Conservation (phyloP, 2,113 vertebrate species). For the Hylia prasina region DNA sequence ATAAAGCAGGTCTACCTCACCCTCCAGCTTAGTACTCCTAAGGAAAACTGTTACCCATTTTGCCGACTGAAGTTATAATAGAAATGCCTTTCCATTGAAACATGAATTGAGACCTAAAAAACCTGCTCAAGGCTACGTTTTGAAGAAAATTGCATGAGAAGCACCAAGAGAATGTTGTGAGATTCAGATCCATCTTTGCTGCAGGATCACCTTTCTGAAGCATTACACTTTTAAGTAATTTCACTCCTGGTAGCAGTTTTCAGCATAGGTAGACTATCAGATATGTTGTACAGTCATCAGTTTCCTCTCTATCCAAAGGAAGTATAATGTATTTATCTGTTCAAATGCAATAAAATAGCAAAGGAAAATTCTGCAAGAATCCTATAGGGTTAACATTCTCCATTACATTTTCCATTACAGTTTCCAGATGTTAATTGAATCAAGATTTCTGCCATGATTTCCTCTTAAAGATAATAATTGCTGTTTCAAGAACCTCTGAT, state of each 20-base stretch:
- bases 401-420: constrained; percentile 15
- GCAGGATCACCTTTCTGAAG: background rate
- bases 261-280: background rate
- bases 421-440: constrained; percentile 58
- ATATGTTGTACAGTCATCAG: background rate
- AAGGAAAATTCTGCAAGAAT: background rate
- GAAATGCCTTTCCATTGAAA: background rate
- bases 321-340: background rate
- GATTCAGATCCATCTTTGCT: background rate
- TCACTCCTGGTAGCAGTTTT: background rate
- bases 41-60: background rate
- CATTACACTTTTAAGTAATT: background rate
- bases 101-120: background rate
- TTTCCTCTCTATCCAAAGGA: background rate
- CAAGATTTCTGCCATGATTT: constrained; percentile 27
- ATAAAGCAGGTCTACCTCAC: background rate
- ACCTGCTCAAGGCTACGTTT: background rate
- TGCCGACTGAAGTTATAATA: background rate
- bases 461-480: constrained; percentile 51
- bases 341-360: background rate
- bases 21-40: background rate
- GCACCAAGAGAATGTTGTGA: background rate
- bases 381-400: background rate
- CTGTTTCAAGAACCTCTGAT: constrained; percentile 55
- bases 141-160: background rate